These are phyloP conservation scores for Vultur gryphus DNA, from an alignment of 2,797 vertebrate species.

Conservation along the genomic window DNA sequence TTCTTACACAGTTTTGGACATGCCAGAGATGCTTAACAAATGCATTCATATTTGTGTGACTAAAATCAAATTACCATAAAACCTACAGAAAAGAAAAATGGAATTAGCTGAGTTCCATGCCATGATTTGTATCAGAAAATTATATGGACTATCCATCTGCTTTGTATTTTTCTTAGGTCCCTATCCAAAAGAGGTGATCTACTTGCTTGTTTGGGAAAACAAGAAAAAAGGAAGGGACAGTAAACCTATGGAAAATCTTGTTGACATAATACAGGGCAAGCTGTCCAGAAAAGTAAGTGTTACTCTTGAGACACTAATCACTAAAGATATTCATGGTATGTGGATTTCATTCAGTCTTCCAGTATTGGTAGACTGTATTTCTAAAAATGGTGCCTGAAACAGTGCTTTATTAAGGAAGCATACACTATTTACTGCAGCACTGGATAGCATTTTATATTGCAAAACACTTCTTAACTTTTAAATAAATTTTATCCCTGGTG, in stretches of 20 bases:
- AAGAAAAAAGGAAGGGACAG: background rate
- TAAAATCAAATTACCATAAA: slow-evolving; percentile 37
- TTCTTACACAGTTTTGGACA: slow-evolving; percentile 30
- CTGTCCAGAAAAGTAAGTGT: slow-evolving; percentile 56
- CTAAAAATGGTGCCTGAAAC: slow-evolving; percentile 39
- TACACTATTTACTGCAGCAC: slow-evolving; percentile 53
- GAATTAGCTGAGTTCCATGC: slow-evolving; percentile 9
- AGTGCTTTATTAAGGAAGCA: slow-evolving; percentile 10
- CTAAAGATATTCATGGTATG: slow-evolving; percentile 34
- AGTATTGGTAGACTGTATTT: slow-evolving; percentile 24
- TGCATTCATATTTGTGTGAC: slow-evolving; percentile 23
- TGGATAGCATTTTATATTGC: slow-evolving; percentile 36
- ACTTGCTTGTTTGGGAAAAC: background rate
- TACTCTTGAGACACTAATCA: slow-evolving; percentile 43
- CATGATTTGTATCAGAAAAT: background rate
- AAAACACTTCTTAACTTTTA: slow-evolving; percentile 62
- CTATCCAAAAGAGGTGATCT: background rate
- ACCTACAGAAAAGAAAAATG: slow-evolving; percentile 27
- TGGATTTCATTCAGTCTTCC: slow-evolving; percentile 47
- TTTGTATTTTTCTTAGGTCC: background rate
- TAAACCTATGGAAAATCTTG: slow-evolving; percentile 45
- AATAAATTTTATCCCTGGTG: slow-evolving; percentile 68
- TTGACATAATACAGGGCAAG: slow-evolving; percentile 22
- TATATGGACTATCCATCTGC: background rate
- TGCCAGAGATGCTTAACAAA: slow-evolving; percentile 51